Evolutionary conservation across 2,888 invertebrate genomes (phyloP).

Genomic region (Tetropium fuscum): DNA sequence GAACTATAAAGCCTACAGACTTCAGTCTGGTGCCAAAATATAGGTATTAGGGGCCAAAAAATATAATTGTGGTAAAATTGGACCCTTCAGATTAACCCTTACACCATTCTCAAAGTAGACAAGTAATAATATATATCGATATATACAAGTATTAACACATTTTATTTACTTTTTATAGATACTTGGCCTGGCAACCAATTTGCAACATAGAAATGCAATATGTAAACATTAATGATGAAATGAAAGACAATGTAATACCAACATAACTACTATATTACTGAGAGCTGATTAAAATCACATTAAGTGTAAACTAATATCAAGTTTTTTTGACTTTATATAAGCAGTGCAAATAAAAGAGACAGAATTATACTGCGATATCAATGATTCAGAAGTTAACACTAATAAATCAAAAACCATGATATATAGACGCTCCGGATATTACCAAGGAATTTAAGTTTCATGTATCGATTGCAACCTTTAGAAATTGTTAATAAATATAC

Average conservation of each 20-base stretch:
- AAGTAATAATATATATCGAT: conserved; percentile 1
- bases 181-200: conserved; percentile 3
- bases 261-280: not conserved
- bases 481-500: too few relatives aligned
- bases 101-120: not conserved
- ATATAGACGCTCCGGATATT: too few relatives aligned
- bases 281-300: not conserved
- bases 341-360: too few relatives aligned
- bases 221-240: conserved; percentile 3
- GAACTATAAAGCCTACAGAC: conserved; percentile 1
- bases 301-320: not conserved
- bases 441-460: too few relatives aligned
- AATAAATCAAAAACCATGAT: too few relatives aligned
- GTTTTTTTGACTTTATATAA: too few relatives aligned
- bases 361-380: too few relatives aligned
- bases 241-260: conserved; percentile 1
- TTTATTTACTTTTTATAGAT: not conserved
- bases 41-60: conserved; percentile 1
- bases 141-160: not conserved
- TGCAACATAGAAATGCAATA: conserved; percentile 1
- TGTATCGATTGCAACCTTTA: too few relatives aligned
- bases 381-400: too few relatives aligned
- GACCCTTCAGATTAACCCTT: not conserved
- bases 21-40: not conserved
- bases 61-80: conserved; percentile 1